phyloP scores from a whole-genome alignment of 2,113 vertebrate species.

The Polyodon spathula region DNA sequence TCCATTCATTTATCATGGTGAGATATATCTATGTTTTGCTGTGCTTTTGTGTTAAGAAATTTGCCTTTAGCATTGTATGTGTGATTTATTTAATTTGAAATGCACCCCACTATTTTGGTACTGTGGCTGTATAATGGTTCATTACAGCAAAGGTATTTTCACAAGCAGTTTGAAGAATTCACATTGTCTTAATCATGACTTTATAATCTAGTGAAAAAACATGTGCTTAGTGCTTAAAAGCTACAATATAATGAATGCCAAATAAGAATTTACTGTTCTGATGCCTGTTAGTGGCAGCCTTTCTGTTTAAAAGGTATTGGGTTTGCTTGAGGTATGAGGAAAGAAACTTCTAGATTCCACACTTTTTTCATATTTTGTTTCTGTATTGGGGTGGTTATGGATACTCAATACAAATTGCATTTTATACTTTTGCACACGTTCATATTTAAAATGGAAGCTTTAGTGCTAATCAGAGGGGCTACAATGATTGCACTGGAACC shows the following conservation, averaged over 20 bases:
- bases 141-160: constrained; percentile 20
- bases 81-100: constrained; percentile 40
- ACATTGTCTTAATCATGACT: constrained; percentile 29
- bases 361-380: too few species aligned
- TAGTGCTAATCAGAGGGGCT: too few species aligned
- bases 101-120: constrained; percentile 23
- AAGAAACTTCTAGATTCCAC: too few species aligned
- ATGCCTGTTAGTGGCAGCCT: constrained; percentile 26
- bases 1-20: not conserved
- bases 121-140: constrained; percentile 32
- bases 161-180: constrained; percentile 8
- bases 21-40: not conserved
- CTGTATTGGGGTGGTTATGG: too few species aligned
- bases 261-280: constrained; percentile 6
- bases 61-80: not conserved
- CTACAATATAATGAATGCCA: constrained; percentile 13
- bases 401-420: too few species aligned
- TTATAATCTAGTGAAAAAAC: constrained; percentile 19
- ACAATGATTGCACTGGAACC: too few species aligned
- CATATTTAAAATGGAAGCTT: too few species aligned
- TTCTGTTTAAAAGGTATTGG: constrained; percentile 3
- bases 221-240: constrained; percentile 22
- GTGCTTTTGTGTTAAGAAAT: constrained; percentile 8
- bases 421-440: too few species aligned
- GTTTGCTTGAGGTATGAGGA: too few species aligned